These are phyloP conservation scores for Anas platyrhynchos DNA, from an alignment of 2,113 vertebrate genomes.

Conservation along the genomic window DNA sequence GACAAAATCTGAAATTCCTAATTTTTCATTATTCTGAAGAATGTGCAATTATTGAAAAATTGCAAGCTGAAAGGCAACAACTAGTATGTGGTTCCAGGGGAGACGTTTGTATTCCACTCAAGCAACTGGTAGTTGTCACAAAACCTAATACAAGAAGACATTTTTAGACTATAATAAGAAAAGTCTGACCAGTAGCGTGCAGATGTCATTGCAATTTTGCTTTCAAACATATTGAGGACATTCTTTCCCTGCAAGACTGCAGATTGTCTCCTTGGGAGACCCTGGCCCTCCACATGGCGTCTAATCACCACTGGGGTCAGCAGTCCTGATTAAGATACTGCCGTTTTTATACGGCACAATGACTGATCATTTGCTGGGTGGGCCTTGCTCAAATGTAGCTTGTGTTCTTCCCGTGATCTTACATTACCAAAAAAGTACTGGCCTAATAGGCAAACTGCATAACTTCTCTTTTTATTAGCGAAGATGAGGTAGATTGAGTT, in stretches of 20 bases:
- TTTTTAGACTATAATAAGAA: constrained; percentile 3
- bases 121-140: not conserved
- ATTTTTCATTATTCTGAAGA: not conserved
- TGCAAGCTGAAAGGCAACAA: not conserved
- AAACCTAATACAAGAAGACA: not conserved
- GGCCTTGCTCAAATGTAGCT: not conserved
- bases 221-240: not conserved
- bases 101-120: not conserved
- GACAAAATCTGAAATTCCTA: not conserved
- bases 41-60: not conserved
- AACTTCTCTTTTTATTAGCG: not conserved
- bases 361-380: not conserved
- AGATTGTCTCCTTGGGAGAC: not conserved
- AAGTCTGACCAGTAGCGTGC: not conserved
- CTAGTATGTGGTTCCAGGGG: not conserved
- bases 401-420: not conserved
- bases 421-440: not conserved
- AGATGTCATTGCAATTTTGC: not conserved
- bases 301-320: not conserved
- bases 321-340: not conserved
- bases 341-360: not conserved
- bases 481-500: not conserved
- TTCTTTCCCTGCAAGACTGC: not conserved
- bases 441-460: not conserved
- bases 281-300: not conserved